Percentiles rank a stretch among this genome's conserved stretches.
Evolutionary conservation across 2,113 vertebrate genomes (phyloP).

Genomic region (Antennarius striatus): DNA sequence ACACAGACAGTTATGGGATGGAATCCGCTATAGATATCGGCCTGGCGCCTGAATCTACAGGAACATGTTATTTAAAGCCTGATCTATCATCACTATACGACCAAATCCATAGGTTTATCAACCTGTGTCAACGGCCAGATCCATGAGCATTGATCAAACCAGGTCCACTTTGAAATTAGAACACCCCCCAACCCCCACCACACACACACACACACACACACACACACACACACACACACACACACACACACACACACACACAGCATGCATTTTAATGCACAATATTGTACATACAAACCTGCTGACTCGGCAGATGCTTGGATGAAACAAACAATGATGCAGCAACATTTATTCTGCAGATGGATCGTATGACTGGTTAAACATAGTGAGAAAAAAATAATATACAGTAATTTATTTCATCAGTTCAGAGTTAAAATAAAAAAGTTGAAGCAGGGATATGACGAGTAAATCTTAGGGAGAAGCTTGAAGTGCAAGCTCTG

Average conservation of each 20-base stretch:
- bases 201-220: constrained; percentile 18
- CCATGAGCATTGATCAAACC: constrained; percentile 56
- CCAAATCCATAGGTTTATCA: constrained; percentile 62
- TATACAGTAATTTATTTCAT: too few species aligned
- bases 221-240: constrained; percentile 33
- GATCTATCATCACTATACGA: constrained; percentile 53
- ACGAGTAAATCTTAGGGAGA: too few species aligned
- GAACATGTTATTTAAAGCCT: constrained; percentile 54
- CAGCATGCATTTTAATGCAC: constrained; percentile 32
- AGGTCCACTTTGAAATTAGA: constrained; percentile 59
- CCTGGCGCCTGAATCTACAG: constrained; percentile 34
- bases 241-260: constrained; percentile 16
- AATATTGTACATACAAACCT: constrained; percentile 37
- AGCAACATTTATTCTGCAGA: constrained; percentile 17
- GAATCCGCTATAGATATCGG: constrained; percentile 39
- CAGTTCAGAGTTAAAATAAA: too few species aligned
- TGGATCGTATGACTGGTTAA: neutral
- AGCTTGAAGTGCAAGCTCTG: too few species aligned
- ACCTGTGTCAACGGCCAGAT: constrained; percentile 35
- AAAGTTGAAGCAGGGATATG: too few species aligned
- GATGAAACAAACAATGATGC: constrained; percentile 30
- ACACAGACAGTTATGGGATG: constrained; percentile 50
- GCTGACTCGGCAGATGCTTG: constrained; percentile 29
- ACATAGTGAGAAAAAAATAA: constrained; percentile 20
- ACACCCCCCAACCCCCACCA: constrained; percentile 2